Conservation (phyloP, 64 coral and sea anemone species). For the Dendrophyllia cribrosa region DNA sequence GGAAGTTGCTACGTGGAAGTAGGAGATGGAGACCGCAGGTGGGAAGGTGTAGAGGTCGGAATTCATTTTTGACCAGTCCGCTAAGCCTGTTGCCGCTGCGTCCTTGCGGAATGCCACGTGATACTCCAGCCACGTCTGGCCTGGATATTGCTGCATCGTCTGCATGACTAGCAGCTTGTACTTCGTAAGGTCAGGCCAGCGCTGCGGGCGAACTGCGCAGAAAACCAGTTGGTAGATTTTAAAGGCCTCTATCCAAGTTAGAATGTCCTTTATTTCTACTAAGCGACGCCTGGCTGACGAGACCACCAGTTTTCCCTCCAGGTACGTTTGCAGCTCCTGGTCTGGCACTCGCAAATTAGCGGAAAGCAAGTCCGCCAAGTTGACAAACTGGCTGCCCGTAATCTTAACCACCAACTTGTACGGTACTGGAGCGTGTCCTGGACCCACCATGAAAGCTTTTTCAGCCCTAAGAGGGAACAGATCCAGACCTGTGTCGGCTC, state of each 20-base stretch:
- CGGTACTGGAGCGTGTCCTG: too few relatives aligned
- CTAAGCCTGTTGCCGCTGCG: not conserved
- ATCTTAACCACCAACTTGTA: too few relatives aligned
- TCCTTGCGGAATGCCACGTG: not conserved
- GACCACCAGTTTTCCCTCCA: too few relatives aligned
- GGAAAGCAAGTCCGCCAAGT: too few relatives aligned
- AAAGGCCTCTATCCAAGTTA: not conserved
- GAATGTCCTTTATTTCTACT: not conserved
- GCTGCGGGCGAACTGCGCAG: not conserved
- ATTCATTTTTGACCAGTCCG: not conserved
- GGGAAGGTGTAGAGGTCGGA: not conserved
- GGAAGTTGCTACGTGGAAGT: not conserved
- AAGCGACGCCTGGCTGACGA: not conserved
- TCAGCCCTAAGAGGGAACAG: too few relatives aligned
- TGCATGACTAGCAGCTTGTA: conserved; percentile 14
- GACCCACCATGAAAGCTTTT: too few relatives aligned
- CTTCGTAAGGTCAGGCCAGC: not conserved
- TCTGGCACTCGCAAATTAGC: too few relatives aligned
- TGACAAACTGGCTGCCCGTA: too few relatives aligned
- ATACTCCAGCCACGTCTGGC: not conserved
- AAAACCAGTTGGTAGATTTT: not conserved
- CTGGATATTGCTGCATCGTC: not conserved
- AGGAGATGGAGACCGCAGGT: not conserved
- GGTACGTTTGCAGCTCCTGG: too few relatives aligned
- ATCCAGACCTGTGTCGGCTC: too few relatives aligned